Base-by-base conservation (phyloP, 1,140 invertebrate genomes). In the Drosophila novamexicana region DNA sequence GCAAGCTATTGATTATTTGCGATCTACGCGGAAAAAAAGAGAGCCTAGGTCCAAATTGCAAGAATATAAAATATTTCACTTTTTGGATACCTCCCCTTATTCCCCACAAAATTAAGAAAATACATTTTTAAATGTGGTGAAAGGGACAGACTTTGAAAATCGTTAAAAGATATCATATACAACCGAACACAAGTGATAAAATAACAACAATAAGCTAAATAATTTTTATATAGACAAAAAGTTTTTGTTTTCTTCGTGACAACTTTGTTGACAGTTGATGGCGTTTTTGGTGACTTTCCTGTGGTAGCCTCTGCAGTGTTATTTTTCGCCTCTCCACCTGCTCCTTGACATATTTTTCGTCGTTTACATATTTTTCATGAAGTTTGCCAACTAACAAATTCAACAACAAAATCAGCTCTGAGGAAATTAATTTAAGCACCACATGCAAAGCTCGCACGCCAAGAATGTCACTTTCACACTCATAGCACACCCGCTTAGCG, bases 371-470 rank as follows among this genome's bases (percentile, higher is more conserved):
- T 82, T 78, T 76, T 34, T 54, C 78, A 61, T 64, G 53, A 77
- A 77, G 63, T 74, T 74, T 66, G 52, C 54, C 58, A 74, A 74
- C 70, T 59, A 68, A 44, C 63, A 49, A 36, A 14, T 32, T 10
- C 45, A 50, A 50, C 64, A 6, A 52, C 6, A 54, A 49, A 40
- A 70, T 22, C 34, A 39, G 44, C 68, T 39, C 16, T 16, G 72
- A 76, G 81, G 76, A 83, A 83, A 83, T 83, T 83, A 83, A 83
- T 83, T 83, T 83, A 83, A 68, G 80, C 80, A 81, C 77, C 80
- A 62, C 81, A 83, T 83, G 80, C 80, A 83, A 83, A 83, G 56
- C 81, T 84, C 68, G 58, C 76, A 79, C 80, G 76, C 80, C 66
- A 58, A 45, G 39, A 59, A 45, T 76, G 50, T 57, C 80, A 83